These are phyloP conservation scores for Sebastes oblongus DNA, from an alignment of 2,797 vertebrate genomes.

Conservation along the genomic window DNA sequence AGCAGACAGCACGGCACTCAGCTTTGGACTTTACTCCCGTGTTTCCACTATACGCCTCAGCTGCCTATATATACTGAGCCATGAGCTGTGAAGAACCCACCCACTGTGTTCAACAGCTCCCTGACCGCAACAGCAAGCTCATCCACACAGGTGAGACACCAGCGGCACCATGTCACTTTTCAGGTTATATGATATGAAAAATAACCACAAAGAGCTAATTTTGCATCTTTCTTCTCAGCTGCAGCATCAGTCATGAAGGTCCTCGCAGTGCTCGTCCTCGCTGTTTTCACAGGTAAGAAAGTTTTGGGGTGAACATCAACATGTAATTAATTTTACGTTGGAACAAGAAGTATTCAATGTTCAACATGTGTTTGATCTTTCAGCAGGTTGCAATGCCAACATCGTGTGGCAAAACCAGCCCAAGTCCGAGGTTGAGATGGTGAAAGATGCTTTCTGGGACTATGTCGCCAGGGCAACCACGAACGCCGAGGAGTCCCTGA, in stretches of 20 bases:
- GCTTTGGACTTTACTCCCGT: slow-evolving; percentile 49
- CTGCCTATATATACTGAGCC: slow-evolving; percentile 58
- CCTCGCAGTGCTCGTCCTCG: slow-evolving; percentile 61
- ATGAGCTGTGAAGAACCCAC: neutral
- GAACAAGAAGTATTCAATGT: neutral
- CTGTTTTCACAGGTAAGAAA: slow-evolving; percentile 68
- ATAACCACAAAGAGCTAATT: neutral
- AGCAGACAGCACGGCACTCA: slow-evolving; percentile 41
- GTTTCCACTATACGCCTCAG: neutral
- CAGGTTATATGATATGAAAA: neutral
- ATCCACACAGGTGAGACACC: slow-evolving; percentile 39
- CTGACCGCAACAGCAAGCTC: neutral
- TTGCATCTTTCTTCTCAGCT: neutral
- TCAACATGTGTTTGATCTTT: neutral
- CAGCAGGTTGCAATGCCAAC: slow-evolving; percentile 69
- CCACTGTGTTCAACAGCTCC: slow-evolving; percentile 2
- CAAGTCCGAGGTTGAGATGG: slow-evolving; percentile 64
- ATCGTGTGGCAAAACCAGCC: slow-evolving; percentile 39
- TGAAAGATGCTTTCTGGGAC: slow-evolving; percentile 82
- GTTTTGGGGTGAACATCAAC: neutral
- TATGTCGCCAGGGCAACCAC: slow-evolving; percentile 72
- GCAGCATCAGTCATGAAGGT: slow-evolving; percentile 71
- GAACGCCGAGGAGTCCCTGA: slow-evolving; percentile 64
- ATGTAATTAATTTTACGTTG: fast-evolving
- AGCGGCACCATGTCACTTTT: fast-evolving